A percentile compares a stretch with the other conserved stretches of the same genome.
These are phyloP conservation scores for Leptinotarsa peninsularis DNA, from an alignment of 2,888 invertebrate genomes.

Conservation along the genomic window DNA sequence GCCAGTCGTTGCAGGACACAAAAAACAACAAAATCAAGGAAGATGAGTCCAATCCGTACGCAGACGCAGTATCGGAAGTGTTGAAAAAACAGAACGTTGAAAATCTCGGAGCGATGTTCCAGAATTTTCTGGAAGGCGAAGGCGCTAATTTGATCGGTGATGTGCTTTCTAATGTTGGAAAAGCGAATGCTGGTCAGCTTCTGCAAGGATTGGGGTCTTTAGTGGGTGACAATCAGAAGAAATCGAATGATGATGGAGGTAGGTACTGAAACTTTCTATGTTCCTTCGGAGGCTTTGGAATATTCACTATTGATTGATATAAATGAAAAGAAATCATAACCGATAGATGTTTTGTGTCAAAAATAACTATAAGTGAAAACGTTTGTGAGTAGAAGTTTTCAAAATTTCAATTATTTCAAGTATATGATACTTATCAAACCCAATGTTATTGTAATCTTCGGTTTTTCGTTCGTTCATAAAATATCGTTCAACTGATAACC, in stretches of 20 bases:
- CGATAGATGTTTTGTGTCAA: too few relatives aligned
- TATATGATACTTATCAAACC: too few relatives aligned
- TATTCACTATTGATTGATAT: neutral
- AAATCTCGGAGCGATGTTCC: slow-evolving; percentile 75
- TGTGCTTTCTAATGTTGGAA: slow-evolving; percentile 47
- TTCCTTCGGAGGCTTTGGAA: neutral
- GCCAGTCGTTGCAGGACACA: slow-evolving; percentile 47
- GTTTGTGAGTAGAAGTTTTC: too few relatives aligned
- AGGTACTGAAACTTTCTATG: neutral
- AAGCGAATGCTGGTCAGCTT: slow-evolving; percentile 48
- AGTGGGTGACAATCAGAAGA: slow-evolving; percentile 32
- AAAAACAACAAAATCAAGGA: slow-evolving; percentile 61
- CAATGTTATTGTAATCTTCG: too few relatives aligned
- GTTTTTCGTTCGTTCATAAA: too few relatives aligned
- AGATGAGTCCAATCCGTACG: slow-evolving; percentile 68
- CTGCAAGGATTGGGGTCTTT: slow-evolving; percentile 50
- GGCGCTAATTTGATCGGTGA: slow-evolving; percentile 67
- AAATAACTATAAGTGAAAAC: too few relatives aligned
- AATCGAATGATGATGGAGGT: slow-evolving; percentile 20
- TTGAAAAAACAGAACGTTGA: slow-evolving; percentile 67
- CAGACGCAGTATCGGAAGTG: slow-evolving; percentile 71
- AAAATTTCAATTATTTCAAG: too few relatives aligned
- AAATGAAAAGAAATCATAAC: neutral
- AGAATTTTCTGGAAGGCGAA: slow-evolving; percentile 77
- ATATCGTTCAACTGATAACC: too few relatives aligned